These are phyloP conservation scores for Timema cristinae DNA, from an alignment of 2,888 invertebrate species.

Conservation along the genomic window DNA sequence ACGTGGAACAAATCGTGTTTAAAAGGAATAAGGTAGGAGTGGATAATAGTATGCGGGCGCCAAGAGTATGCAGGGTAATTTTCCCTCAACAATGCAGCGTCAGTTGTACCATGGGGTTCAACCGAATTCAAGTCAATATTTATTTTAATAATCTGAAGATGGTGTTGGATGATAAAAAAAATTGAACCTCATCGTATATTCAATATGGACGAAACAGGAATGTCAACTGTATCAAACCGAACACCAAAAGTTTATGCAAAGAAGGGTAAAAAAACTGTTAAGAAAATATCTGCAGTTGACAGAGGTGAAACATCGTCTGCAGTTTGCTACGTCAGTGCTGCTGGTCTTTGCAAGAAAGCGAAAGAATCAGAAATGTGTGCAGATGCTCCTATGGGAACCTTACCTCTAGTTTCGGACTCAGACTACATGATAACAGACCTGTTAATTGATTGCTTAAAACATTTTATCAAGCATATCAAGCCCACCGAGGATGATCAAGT, in stretches of 20 bases:
- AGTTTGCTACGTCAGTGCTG: conserved; percentile 32
- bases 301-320: conserved; percentile 34
- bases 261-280: conserved; percentile 36
- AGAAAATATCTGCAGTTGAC: conserved; percentile 34
- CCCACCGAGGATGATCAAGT: conserved; percentile 30
- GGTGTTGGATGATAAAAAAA: conserved; percentile 21
- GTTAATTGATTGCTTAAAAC: conserved; percentile 30
- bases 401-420: conserved; percentile 30
- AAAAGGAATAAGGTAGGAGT: no score
- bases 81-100: conserved; percentile 36
- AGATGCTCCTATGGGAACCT: conserved; percentile 26
- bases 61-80: no score
- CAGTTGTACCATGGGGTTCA: conserved; percentile 40
- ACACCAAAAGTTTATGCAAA: conserved; percentile 34
- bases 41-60: no score
- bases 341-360: conserved; percentile 19
- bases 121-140: conserved; percentile 36
- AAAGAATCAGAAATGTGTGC: conserved; percentile 28
- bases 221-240: conserved; percentile 37
- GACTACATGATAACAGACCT: conserved; percentile 29
- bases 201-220: conserved; percentile 36
- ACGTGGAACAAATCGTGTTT: neutral
- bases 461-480: conserved; percentile 29
- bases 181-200: conserved; percentile 33
- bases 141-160: conserved; percentile 37